These are phyloP conservation scores for Stegodyphus mimosarum DNA, from an alignment of 1,140 invertebrate species.

Conservation along the genomic window DNA sequence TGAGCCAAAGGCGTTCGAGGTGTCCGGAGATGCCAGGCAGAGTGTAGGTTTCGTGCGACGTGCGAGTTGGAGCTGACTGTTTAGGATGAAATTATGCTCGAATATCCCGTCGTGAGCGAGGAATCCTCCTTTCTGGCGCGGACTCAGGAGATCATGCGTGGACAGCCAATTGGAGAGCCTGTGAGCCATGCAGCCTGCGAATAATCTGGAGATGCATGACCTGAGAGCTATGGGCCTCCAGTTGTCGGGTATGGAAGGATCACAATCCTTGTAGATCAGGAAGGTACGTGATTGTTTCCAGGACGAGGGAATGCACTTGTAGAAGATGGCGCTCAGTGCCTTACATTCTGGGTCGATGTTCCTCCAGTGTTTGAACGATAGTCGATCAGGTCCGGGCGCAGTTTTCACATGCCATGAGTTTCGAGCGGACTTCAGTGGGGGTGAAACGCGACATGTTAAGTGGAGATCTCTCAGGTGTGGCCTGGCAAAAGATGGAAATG, in stretches of 20 bases:
- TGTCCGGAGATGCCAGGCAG: not conserved
- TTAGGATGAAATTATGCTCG: not conserved
- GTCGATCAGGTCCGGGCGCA: not conserved
- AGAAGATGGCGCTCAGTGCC: not conserved
- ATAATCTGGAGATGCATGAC: not conserved
- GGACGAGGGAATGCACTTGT: not conserved
- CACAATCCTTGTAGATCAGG: not conserved
- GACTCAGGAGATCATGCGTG: not conserved
- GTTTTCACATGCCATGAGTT: not conserved
- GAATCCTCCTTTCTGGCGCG: not conserved
- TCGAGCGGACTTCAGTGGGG: not conserved
- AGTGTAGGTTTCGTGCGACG: not conserved
- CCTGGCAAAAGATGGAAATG: not conserved
- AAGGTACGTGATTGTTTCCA: not conserved
- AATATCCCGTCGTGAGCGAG: too few relatives aligned
- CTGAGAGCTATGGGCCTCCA: not conserved
- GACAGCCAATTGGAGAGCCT: not conserved
- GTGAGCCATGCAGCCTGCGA: not conserved
- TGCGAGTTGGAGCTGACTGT: not conserved
- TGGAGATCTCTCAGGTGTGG: not conserved
- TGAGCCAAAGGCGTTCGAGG: not conserved
- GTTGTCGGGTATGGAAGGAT: not conserved
- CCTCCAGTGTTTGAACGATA: not conserved
- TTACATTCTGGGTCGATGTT: not conserved
- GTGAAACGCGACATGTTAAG: not conserved